Conservation (phyloP, 2,888 invertebrate genomes). For the Drosophila anomelani region DNA sequence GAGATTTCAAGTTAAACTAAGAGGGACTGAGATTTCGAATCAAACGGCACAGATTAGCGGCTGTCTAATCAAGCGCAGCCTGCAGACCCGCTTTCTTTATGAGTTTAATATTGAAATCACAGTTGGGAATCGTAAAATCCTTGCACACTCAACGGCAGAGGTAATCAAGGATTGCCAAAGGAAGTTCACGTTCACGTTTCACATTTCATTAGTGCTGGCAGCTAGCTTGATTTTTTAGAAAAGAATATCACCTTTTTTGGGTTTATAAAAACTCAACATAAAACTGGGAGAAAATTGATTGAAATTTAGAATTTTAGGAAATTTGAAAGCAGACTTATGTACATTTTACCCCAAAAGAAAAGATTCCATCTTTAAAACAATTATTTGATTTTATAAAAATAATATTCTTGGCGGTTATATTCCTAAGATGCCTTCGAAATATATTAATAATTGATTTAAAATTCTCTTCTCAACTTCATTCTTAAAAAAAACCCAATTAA, state of each 20-base stretch:
- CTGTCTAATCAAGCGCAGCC: slow-evolving; percentile 26
- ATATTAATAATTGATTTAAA: neutral
- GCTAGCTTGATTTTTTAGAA: neutral
- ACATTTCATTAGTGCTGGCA: slow-evolving; percentile 8
- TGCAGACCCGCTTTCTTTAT: slow-evolving; percentile 12
- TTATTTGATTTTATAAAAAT: too few species aligned
- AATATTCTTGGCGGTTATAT: too few species aligned
- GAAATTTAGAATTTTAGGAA: too few species aligned
- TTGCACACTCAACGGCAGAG: slow-evolving; percentile 19
- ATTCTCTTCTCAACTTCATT: neutral
- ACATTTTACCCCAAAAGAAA: too few species aligned
- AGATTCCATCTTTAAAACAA: too few species aligned
- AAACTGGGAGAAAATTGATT: too few species aligned
- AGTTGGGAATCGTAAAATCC: slow-evolving; percentile 13
- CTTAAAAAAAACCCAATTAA: neutral
- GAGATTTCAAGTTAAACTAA: slow-evolving; percentile 28
- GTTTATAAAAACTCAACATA: too few species aligned
- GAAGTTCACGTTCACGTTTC: neutral
- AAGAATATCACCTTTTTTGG: neutral
- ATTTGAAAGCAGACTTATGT: too few species aligned
- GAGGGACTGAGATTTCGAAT: neutral
- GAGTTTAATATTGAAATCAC: slow-evolving; percentile 25
- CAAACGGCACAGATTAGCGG: slow-evolving; percentile 9
- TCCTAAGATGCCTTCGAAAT: neutral
- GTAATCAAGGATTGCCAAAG: slow-evolving; percentile 1